Conservation (phyloP, 2,888 invertebrate species). For the Melanargia galathea region DNA sequence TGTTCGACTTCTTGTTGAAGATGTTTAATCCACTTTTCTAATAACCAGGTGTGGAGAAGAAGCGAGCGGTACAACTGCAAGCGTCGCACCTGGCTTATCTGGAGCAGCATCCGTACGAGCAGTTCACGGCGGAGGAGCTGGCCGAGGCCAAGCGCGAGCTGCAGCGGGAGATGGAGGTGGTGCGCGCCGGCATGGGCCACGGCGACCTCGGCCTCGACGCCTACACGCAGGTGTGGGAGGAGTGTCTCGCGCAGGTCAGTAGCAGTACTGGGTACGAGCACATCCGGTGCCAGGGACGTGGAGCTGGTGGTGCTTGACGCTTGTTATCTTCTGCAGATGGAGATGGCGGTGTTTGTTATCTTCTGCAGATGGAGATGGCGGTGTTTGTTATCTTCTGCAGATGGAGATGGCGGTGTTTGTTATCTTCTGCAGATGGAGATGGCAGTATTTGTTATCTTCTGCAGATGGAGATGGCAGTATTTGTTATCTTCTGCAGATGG, state of each 20-base stretch:
- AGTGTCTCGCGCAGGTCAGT: slow-evolving; percentile 93
- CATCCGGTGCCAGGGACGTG: background rate
- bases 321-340: too few relatives aligned
- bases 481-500: too few relatives aligned
- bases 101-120: slow-evolving; percentile 92
- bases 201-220: slow-evolving; percentile 96
- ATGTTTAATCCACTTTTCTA: too few relatives aligned
- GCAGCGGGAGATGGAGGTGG: slow-evolving; percentile 92
- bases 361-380: too few relatives aligned
- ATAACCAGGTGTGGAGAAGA: slow-evolving; percentile 70
- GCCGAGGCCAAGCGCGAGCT: slow-evolving; percentile 85
- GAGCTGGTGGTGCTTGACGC: background rate
- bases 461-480: too few relatives aligned
- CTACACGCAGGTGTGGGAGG: slow-evolving; percentile 98
- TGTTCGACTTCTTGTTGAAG: too few relatives aligned
- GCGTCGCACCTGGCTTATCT: slow-evolving; percentile 90
- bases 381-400: background rate
- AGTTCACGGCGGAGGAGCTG: slow-evolving; percentile 86
- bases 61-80: slow-evolving; percentile 82
- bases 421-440: too few relatives aligned
- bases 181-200: slow-evolving; percentile 96
- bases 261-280: background rate
- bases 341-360: too few relatives aligned
- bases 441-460: too few relatives aligned
- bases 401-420: too few relatives aligned